Evolutionary conservation across 92 coral and sea anemone species (phyloP).

Genomic region (Porites cylindrica): DNA sequence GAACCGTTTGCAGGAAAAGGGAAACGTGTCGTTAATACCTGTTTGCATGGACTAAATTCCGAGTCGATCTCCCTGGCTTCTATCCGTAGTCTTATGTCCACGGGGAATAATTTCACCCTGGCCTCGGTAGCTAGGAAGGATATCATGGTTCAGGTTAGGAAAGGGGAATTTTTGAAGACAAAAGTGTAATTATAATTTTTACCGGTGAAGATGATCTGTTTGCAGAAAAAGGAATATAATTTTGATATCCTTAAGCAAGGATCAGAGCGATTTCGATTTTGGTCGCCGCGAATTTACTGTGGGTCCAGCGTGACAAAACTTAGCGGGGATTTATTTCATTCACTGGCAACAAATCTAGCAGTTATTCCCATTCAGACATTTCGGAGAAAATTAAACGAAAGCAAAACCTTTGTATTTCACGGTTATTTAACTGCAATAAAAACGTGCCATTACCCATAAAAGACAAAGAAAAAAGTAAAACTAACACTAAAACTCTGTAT

Average conservation of each 20-base stretch:
- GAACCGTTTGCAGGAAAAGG: too few species aligned
- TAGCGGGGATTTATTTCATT: too few species aligned
- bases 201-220: constrained; percentile 4
- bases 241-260: too few species aligned
- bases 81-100: background rate
- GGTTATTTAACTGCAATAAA: background rate
- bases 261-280: background rate
- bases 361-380: constrained; percentile 4
- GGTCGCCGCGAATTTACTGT: constrained; percentile 11
- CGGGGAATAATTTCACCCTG: background rate
- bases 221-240: background rate
- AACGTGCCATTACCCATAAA: background rate
- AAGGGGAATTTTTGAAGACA: background rate
- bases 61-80: background rate
- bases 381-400: background rate
- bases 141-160: too few species aligned
- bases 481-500: background rate
- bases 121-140: too few species aligned
- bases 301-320: background rate
- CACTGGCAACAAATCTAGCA: background rate
- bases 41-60: constrained; percentile 2
- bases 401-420: constrained; percentile 4
- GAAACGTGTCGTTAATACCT: background rate
- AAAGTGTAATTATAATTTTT: background rate
- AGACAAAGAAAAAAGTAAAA: background rate